Evolutionary conservation across 2,797 vertebrate species (phyloP).

Genomic region (Iguana delicatissima): DNA sequence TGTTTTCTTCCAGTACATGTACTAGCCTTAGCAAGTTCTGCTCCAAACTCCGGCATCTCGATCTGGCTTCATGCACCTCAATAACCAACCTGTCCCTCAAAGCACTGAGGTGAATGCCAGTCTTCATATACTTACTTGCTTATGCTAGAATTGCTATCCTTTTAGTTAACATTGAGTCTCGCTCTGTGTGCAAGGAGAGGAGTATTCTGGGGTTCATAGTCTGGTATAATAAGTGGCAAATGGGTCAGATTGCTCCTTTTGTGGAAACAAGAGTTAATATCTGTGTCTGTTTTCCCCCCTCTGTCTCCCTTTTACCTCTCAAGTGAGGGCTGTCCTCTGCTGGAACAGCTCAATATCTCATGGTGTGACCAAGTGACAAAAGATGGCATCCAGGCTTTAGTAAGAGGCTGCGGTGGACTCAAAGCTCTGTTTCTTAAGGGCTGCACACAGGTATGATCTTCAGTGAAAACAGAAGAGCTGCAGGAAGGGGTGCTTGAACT

Average conservation of each 20-base stretch:
- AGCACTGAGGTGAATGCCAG: constrained; percentile 89
- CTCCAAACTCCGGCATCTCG: constrained; percentile 96
- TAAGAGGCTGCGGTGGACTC: constrained; percentile 92
- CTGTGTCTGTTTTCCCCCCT: background rate
- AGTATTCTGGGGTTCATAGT: background rate
- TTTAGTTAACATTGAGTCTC: background rate
- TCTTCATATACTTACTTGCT: background rate
- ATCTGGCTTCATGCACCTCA: constrained; percentile 96
- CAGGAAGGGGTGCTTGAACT: background rate
- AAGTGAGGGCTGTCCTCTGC: constrained; percentile 96
- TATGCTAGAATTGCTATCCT: background rate
- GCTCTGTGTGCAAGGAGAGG: background rate
- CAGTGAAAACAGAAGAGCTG: background rate
- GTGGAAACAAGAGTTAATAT: constrained; percentile 4
- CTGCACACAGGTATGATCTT: constrained; percentile 91
- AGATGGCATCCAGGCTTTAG: constrained; percentile 96
- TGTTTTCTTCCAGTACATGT: constrained; percentile 87
- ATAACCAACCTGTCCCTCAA: constrained; percentile 98
- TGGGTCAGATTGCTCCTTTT: background rate
- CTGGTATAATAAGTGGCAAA: background rate
- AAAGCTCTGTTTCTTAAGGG: constrained; percentile 95
- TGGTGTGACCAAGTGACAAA: constrained; percentile 99
- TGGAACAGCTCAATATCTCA: constrained; percentile 98
- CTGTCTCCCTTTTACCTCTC: constrained; percentile 15
- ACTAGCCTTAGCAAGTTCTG: constrained; percentile 99